Evolutionary conservation across 2,888 invertebrate species (phyloP), one percentile per base, ranked within the genome.

Genomic region (Ennomos fuscantarius): DNA sequence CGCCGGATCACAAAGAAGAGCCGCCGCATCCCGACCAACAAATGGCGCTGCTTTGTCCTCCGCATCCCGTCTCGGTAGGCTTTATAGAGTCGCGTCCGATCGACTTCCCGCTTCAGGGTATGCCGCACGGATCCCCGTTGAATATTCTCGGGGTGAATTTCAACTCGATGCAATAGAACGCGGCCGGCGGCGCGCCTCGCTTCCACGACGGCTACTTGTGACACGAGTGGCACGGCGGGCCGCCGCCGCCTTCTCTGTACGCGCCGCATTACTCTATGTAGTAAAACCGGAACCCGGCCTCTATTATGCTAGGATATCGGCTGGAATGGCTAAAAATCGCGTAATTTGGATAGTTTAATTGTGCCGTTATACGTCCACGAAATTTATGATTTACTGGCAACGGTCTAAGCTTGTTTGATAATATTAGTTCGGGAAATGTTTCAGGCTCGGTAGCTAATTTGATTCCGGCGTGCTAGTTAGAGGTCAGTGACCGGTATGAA

Each of bases 121-220:
- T 95, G 84, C 81, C 93, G 31, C 94, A 94, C 83, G 89, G 90
- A 69, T 89, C 94, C 42, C 94, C 95, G 66, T 93, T 96, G 77
- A 95, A 95, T 86, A 93, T 95, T 78, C 94, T 96, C 76, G 95
- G 95, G 67, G 94, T 96, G 62, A 96, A 95, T 83, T 96, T 96
- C 73, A 96, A 95, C 82, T 94, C 95, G 76, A 95, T 96, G 93
- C 96, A 95, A 95, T 92, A 91, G 88, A 86, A 90, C 85, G 84
- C 84, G 88, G 87, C 82, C 54, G 79, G 81, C 84, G 87, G 83
- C 83, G 79, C 74, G 79, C 65, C 68, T 48, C 65, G 66, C 53
- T 60, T 52, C 40, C 74, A 76, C 60, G 83, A 84, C 66, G 68
- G 81, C 3, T 84, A 78, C 78, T 87, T 85, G 87, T 89, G 89